Conservation (phyloP, 1,140 invertebrate species). For the Eufriesea mexicana region DNA sequence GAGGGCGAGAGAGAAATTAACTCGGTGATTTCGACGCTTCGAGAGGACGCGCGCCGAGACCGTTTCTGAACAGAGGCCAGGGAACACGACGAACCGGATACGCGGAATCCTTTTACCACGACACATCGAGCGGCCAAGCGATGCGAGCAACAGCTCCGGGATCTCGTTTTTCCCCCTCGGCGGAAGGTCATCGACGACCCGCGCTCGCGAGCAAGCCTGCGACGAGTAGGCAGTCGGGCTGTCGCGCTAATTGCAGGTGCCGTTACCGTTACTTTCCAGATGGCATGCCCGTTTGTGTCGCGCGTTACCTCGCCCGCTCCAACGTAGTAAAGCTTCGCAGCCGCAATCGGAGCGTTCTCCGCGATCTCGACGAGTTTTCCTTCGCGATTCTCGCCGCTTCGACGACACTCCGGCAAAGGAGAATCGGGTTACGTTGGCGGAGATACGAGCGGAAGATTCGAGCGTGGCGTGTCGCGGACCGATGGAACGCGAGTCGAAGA, state of each 20-base stretch:
- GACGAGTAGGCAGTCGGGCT: slow-evolving; percentile 50
- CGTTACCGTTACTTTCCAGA: slow-evolving; percentile 72
- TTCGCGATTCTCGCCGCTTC: neutral
- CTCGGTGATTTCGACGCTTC: too few relatives aligned
- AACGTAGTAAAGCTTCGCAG: slow-evolving; percentile 14
- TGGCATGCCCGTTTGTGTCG: slow-evolving; percentile 68
- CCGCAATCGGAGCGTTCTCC: slow-evolving; percentile 23
- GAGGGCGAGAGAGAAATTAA: too few relatives aligned
- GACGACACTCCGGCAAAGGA: too few relatives aligned
- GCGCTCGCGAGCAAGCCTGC: slow-evolving; percentile 52
- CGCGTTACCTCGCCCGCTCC: slow-evolving; percentile 45
- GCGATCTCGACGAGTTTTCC: slow-evolving; percentile 6
- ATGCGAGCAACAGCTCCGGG: slow-evolving; percentile 17
- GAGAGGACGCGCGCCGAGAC: too few relatives aligned
- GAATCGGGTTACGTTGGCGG: too few relatives aligned
- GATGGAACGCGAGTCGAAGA: too few relatives aligned
- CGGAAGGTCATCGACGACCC: slow-evolving; percentile 62
- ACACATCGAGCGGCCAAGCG: neutral
- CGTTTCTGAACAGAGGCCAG: too few relatives aligned
- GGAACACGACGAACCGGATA: slow-evolving; percentile 15
- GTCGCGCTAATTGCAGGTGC: slow-evolving; percentile 71
- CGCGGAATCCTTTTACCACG: slow-evolving; percentile 15
- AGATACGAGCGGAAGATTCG: too few relatives aligned
- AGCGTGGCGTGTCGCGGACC: too few relatives aligned
- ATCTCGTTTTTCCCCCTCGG: slow-evolving; percentile 60